Conservation (phyloP, 2,888 invertebrate genomes). For the Eilema caniola region DNA sequence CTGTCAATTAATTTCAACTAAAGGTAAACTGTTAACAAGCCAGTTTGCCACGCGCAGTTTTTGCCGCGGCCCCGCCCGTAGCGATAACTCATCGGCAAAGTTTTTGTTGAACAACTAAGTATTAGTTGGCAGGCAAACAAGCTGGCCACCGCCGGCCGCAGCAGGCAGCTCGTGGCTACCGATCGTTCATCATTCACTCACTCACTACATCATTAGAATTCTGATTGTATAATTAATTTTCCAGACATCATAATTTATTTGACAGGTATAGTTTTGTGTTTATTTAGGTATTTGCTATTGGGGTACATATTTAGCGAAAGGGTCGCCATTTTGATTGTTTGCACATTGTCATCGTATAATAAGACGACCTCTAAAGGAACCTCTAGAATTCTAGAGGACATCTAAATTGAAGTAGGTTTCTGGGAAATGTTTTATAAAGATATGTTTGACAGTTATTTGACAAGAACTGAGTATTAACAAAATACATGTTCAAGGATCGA, state of each 20-base stretch:
- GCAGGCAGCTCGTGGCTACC: conserved; percentile 15
- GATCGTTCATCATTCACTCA: conserved; percentile 29
- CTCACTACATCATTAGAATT: conserved; percentile 14
- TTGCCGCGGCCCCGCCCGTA: conserved; percentile 13
- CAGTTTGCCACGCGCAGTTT: conserved; percentile 15
- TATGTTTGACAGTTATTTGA: no score
- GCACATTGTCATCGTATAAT: not conserved
- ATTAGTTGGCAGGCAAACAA: conserved; percentile 12
- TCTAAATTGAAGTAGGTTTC: no score
- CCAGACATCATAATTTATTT: not conserved
- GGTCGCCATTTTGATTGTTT: not conserved
- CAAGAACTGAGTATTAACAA: no score
- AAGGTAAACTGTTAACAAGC: conserved; percentile 23
- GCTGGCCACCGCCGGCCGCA: conserved; percentile 11
- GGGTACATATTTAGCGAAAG: not conserved
- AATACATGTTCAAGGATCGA: no score
- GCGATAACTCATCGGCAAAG: conserved; percentile 34
- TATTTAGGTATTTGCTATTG: not conserved
- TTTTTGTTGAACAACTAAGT: conserved; percentile 9
- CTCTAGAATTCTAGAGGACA: no score
- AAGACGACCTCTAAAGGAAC: no score
- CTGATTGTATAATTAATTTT: conserved; percentile 7
- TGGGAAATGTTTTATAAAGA: no score
- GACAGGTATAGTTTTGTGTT: not conserved
- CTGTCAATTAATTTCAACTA: conserved; percentile 28